These are phyloP conservation scores for Rhagonycha lutea DNA, from an alignment of 2,888 invertebrate species.

Conservation along the genomic window DNA sequence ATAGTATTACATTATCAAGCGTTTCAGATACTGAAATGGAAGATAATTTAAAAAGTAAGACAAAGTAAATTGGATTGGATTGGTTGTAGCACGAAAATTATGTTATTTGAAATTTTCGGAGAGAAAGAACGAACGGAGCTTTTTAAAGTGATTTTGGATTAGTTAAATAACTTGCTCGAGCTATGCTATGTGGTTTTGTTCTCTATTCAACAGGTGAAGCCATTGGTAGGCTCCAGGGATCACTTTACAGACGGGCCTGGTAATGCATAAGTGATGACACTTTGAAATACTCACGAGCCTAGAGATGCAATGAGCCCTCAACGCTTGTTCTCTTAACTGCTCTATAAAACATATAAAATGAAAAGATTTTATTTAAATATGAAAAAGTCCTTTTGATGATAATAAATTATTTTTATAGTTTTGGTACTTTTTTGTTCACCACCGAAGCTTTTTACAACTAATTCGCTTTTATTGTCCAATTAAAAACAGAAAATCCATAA, in stretches of 20 bases:
- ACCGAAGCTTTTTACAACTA: background rate
- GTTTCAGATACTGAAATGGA: conserved; percentile 27
- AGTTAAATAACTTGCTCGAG: conserved; percentile 23
- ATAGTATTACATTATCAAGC: conserved; percentile 34
- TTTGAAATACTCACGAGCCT: conserved; percentile 51
- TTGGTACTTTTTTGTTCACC: background rate
- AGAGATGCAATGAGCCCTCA: conserved; percentile 27
- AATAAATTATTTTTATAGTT: background rate
- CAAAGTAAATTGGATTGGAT: conserved; percentile 31
- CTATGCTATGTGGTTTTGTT: conserved; percentile 25
- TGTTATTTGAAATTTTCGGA: conserved; percentile 2
- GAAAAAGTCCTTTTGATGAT: background rate
- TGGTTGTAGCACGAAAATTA: conserved; percentile 16
- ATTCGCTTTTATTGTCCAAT: conserved; percentile 32
- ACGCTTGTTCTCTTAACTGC: conserved; percentile 29
- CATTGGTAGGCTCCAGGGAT: conserved; percentile 56
- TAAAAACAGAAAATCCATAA: conserved; percentile 38
- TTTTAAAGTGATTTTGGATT: conserved; percentile 18
- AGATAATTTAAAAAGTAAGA: conserved; percentile 29
- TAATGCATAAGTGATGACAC: conserved; percentile 67
- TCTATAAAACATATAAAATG: conserved; percentile 17
- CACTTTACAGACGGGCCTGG: conserved; percentile 59
- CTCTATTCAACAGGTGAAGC: conserved; percentile 51
- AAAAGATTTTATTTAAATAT: background rate
- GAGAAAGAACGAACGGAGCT: conserved; percentile 10